Evolutionary conservation across 2,113 vertebrate species (phyloP).

Genomic region (Sceloporus undulatus): DNA sequence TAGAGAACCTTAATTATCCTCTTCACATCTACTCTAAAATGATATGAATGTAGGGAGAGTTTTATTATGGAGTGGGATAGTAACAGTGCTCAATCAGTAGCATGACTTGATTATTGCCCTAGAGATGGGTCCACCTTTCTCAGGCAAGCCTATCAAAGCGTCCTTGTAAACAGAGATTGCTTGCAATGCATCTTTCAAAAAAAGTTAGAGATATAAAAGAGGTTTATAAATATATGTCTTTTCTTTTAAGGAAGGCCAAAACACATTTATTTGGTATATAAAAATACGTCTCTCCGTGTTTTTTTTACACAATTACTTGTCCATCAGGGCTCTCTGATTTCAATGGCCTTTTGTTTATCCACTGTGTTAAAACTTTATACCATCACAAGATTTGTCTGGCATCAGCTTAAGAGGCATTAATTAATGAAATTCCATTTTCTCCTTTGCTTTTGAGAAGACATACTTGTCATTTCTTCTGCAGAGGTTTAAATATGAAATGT

Average conservation of each 20-base stretch:
- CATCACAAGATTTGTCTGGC: slow-evolving; percentile 31
- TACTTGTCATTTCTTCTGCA: slow-evolving; percentile 52
- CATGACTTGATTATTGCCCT: not conserved
- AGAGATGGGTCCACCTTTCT: not conserved
- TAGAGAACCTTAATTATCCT: no score
- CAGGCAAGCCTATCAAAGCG: not conserved
- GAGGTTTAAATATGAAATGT: slow-evolving; percentile 44
- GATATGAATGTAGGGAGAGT: no score
- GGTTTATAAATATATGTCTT: slow-evolving; percentile 54
- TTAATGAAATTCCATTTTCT: slow-evolving; percentile 40
- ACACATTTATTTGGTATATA: not conserved
- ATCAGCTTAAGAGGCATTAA: slow-evolving; percentile 24
- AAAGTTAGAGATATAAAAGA: slow-evolving; percentile 45
- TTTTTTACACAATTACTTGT: not conserved
- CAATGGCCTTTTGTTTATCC: slow-evolving; percentile 54
- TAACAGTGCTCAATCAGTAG: not conserved
- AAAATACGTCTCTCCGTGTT: slow-evolving; percentile 12
- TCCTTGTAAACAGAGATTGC: not conserved
- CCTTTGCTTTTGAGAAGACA: slow-evolving; percentile 56
- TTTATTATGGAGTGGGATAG: no score
- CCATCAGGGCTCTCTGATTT: slow-evolving; percentile 42
- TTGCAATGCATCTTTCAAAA: slow-evolving; percentile 54
- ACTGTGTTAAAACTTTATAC: slow-evolving; percentile 51
- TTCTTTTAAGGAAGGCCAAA: slow-evolving; percentile 42
- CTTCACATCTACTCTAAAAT: no score